These are phyloP conservation scores for Poeciliopsis presidionis DNA, from an alignment of 2,797 vertebrate species.

Conservation along the genomic window DNA sequence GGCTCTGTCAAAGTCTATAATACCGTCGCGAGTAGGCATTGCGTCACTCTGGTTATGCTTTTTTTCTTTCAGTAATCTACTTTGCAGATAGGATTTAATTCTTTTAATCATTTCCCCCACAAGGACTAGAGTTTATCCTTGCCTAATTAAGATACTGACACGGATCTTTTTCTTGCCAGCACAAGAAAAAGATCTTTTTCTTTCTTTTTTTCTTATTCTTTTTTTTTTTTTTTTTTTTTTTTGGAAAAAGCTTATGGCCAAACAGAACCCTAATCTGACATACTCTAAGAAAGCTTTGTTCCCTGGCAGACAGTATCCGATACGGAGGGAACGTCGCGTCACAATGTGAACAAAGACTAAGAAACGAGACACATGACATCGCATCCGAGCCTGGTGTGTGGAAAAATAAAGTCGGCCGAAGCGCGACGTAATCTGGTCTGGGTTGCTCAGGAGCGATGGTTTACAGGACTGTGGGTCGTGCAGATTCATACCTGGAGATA, in stretches of 20 bases:
- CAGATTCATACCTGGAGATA: neutral
- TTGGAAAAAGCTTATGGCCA: constrained; percentile 18
- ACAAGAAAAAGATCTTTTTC: no score
- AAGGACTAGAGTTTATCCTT: constrained; percentile 13
- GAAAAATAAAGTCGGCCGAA: neutral
- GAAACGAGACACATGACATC: neutral
- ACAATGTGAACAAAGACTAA: constrained; percentile 29
- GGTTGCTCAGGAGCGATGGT: neutral
- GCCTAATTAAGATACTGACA: constrained; percentile 36
- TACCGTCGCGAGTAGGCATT: constrained; percentile 11
- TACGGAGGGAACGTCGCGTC: constrained; percentile 17
- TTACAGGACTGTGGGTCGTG: neutral
- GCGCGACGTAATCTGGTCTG: neutral
- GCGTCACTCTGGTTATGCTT: constrained; percentile 13
- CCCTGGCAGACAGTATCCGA: constrained; percentile 35
- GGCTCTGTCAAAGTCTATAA: constrained; percentile 43
- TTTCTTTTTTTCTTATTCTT: neutral
- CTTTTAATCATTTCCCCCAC: constrained; percentile 10
- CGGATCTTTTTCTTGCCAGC: constrained; percentile 7
- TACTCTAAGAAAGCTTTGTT: constrained; percentile 31
- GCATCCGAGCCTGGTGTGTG: no score
- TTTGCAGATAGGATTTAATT: constrained; percentile 28
- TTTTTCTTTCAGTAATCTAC: constrained; percentile 16
- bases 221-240: constrained; percentile 6
- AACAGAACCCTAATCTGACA: constrained; percentile 21